A percentile compares a stretch with the other conserved stretches of the same genome.
Evolutionary conservation across 2,797 vertebrate genomes (phyloP).

Genomic region (Peromyscus eremicus): DNA sequence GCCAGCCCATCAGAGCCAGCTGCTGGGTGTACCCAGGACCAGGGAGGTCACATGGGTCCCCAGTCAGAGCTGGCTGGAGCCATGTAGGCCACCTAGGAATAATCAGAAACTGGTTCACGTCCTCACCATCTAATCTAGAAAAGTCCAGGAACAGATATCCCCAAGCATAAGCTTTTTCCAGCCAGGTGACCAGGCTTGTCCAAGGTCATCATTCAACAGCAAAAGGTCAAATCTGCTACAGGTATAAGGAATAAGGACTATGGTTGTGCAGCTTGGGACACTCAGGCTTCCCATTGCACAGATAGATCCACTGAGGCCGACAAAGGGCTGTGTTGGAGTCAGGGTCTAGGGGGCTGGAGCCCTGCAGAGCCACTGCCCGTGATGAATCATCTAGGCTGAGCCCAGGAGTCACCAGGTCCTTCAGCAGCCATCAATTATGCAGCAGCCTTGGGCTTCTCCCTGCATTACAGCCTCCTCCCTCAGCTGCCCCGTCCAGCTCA

Average conservation of each 20-base stretch:
- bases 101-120: background rate
- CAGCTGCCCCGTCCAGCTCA: background rate
- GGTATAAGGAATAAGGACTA: background rate
- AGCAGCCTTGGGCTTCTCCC: conserved; percentile 84
- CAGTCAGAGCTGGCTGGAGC: background rate
- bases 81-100: background rate
- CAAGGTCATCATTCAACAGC: background rate
- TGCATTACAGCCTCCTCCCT: background rate
- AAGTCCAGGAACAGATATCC: background rate
- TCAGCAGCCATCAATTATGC: conserved; percentile 87
- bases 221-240: background rate
- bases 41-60: background rate
- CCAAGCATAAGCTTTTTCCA: background rate
- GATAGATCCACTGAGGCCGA: background rate
- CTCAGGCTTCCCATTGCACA: background rate
- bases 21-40: background rate
- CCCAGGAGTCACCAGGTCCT: background rate
- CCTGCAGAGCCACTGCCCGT: background rate
- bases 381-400: background rate
- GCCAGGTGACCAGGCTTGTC: background rate
- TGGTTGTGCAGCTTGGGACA: background rate
- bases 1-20: background rate
- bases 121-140: background rate
- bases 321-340: background rate
- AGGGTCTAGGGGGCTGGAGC: background rate